These are phyloP conservation scores for Epicauta chinensis DNA, from an alignment of 1,140 invertebrate genomes.

Conservation along the genomic window DNA sequence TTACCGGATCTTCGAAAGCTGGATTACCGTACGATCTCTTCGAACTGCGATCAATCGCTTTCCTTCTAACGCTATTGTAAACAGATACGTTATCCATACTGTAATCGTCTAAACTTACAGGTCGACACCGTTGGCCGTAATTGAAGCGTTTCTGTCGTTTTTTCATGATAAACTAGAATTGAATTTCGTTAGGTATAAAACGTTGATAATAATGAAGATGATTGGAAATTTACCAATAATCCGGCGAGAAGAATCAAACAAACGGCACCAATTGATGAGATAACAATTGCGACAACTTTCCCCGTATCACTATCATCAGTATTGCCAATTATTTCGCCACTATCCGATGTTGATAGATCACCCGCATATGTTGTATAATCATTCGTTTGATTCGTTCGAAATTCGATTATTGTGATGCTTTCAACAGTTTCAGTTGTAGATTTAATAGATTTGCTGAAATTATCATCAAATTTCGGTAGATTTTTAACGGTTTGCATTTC, in stretches of 20 bases:
- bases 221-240: conserved; percentile 60
- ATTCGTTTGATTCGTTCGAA: too few species aligned
- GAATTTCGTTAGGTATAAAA: conserved; percentile 8
- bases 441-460: not conserved
- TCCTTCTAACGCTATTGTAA: conserved; percentile 67
- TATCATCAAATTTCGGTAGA: not conserved
- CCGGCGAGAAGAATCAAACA: conserved; percentile 57
- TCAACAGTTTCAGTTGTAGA: not conserved
- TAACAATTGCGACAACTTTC: conserved; percentile 49
- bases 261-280: conserved; percentile 48
- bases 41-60: conserved; percentile 63
- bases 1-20: conserved; percentile 83
- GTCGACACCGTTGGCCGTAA: conserved; percentile 79
- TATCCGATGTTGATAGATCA: conserved; percentile 3
- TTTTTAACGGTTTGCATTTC: not conserved
- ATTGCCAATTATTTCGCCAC: conserved; percentile 7
- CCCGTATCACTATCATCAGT: conserved; percentile 31
- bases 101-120: conserved; percentile 81
- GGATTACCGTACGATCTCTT: conserved; percentile 86
- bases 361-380: too few species aligned
- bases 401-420: conserved; percentile 1
- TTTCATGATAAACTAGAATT: conserved; percentile 59
- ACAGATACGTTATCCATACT: conserved; percentile 84
- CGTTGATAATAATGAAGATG: too few species aligned
- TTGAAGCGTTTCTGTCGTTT: conserved; percentile 59